phyloP scores from a whole-genome alignment of 53 echinoderm and acorn worm genomes.

The Zoroaster sp. region DNA sequence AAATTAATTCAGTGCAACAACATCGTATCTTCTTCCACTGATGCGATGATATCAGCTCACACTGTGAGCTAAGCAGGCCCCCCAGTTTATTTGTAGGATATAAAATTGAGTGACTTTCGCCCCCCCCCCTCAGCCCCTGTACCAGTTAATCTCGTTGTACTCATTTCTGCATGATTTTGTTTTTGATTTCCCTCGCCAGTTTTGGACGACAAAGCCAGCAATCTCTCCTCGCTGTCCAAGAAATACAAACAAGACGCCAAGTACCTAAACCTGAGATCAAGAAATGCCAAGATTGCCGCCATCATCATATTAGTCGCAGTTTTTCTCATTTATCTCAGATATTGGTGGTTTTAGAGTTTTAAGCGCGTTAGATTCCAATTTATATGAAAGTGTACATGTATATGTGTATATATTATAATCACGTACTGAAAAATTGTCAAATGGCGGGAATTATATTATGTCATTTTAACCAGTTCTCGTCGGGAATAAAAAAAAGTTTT shows the following conservation, averaged over 20 bases:
- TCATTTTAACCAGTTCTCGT: too few relatives aligned
- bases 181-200: constrained; percentile 47
- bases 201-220: constrained; percentile 91
- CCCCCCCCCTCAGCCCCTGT: too few relatives aligned
- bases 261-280: constrained; percentile 88
- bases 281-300: constrained; percentile 98
- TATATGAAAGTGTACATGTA: not conserved
- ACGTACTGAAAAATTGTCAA: not conserved
- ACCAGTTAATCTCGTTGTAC: too few relatives aligned
- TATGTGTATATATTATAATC: not conserved
- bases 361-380: not conserved
- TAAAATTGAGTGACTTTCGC: too few relatives aligned
- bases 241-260: constrained; percentile 96
- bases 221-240: constrained; percentile 85
- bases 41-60: too few relatives aligned
- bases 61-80: too few relatives aligned
- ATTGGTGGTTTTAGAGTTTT: constrained; percentile 75
- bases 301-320: constrained; percentile 68
- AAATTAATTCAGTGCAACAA: too few relatives aligned
- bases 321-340: constrained; percentile 81
- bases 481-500: too few relatives aligned
- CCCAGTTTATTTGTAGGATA: too few relatives aligned
- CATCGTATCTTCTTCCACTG: too few relatives aligned
- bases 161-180: too few relatives aligned
- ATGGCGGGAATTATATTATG: not conserved